phyloP scores from a whole-genome alignment of 2,888 invertebrate genomes.

The Oscheius sp. region DNA sequence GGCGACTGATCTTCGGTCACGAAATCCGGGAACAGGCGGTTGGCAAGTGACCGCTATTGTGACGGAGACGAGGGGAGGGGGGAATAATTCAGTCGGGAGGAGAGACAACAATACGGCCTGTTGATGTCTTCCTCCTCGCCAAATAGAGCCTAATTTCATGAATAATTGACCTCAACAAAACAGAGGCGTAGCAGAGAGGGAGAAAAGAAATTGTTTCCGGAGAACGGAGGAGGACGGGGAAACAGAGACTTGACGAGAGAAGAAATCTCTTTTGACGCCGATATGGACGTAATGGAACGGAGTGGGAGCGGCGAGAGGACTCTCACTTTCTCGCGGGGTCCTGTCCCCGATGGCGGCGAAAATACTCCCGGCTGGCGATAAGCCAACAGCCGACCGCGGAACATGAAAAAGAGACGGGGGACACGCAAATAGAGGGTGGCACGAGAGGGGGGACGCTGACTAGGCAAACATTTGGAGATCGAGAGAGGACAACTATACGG shows the following conservation, averaged over 20 bases:
- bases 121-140: too few relatives aligned
- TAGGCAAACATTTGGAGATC: neutral
- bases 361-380: too few relatives aligned
- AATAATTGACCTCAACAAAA: too few relatives aligned
- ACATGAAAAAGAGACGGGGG: too few relatives aligned
- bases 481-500: neutral
- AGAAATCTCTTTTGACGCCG: too few relatives aligned
- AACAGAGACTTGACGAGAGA: neutral
- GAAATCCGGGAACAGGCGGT: too few relatives aligned
- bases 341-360: too few relatives aligned
- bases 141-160: slow-evolving; percentile 3
- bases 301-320: slow-evolving; percentile 1
- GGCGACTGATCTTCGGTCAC: slow-evolving; percentile 11
- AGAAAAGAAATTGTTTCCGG: slow-evolving; percentile 16
- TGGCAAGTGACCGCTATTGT: neutral
- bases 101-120: neutral
- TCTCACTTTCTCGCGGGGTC: slow-evolving; percentile 13
- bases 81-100: neutral
- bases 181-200: neutral
- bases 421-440: too few relatives aligned
- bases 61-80: neutral
- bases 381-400: too few relatives aligned
- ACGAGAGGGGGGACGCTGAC: slow-evolving; percentile 7
- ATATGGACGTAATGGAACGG: slow-evolving; percentile 16
- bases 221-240: neutral